Percentiles rank a stretch among this genome's conserved stretches.
phyloP scores from a whole-genome alignment of 2,888 invertebrate species.

The Nephrotoma flavescens region DNA sequence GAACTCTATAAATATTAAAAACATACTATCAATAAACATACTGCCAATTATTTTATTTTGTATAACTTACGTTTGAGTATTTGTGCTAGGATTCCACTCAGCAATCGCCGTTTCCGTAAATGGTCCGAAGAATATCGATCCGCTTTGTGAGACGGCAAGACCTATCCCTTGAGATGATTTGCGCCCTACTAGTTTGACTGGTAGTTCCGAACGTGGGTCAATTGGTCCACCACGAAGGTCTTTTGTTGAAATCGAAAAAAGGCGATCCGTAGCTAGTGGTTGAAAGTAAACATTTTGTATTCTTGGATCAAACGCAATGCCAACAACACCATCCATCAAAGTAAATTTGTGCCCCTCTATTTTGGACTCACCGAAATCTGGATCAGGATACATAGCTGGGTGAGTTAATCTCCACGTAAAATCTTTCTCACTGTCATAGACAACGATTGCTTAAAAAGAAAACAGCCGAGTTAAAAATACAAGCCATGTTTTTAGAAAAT shows the following conservation, averaged over 20 bases:
- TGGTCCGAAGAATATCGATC: constrained; percentile 63
- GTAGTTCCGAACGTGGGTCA: constrained; percentile 51
- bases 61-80: constrained; percentile 46
- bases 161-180: constrained; percentile 76
- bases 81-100: constrained; percentile 60
- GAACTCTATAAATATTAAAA: constrained; percentile 35
- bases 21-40: background rate
- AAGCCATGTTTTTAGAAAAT: too few relatives aligned
- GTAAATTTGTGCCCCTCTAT: constrained; percentile 51
- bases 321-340: constrained; percentile 53
- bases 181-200: constrained; percentile 61
- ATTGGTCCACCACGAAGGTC: constrained; percentile 58
- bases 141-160: constrained; percentile 51
- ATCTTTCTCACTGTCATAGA: constrained; percentile 51
- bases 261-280: constrained; percentile 51
- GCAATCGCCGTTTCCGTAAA: constrained; percentile 67
- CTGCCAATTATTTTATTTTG: background rate
- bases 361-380: constrained; percentile 58
- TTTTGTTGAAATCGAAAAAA: constrained; percentile 63
- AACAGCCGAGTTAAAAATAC: background rate
- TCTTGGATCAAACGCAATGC: constrained; percentile 44
- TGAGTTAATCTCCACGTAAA: constrained; percentile 68
- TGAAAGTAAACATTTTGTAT: constrained; percentile 45
- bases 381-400: constrained; percentile 75
- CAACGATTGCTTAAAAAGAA: constrained; percentile 22